Evolutionary conservation across 2,888 invertebrate genomes (phyloP), one percentile per base, ranked within the genome.

Genomic region (Stomorhina lunata): DNA sequence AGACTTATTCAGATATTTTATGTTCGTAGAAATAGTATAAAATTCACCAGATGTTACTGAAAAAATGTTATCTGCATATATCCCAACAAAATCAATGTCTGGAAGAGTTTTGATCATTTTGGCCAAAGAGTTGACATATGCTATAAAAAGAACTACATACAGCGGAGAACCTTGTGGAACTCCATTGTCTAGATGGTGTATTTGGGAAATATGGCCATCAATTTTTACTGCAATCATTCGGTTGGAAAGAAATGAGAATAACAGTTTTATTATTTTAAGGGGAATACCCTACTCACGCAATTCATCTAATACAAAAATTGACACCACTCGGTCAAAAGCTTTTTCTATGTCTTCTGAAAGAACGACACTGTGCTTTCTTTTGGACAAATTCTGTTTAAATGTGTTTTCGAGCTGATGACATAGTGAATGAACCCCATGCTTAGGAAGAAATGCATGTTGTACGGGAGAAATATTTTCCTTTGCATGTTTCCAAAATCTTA

Each of bases 401-500:
- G 9, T 20, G 3, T 3, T 7, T 10, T 59, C 59, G 4, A 40
- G 40, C 1, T 40, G 2, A n/a, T 40, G 37, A 12, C 61, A 43
- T 37, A 25, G 2, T 15, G 12, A 3, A 15, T 22, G 20, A 43
- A 12, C n/a, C n/a, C n/a, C n/a, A n/a, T n/a, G n/a, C n/a, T n/a
- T n/a, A n/a, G n/a, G n/a, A n/a, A n/a, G n/a, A 27, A 63, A 63
- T 1, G 65, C 65, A 12, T 65, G 65, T 20, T 65, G 65, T 7
- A 63, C 29, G 15, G 1, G 27, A 12, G 22, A 63, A 6, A 40
- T 15, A 4, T n/a, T 12, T 15, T 25, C 55, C 9, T 29, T 4
- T 27, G 6, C 1, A 6, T n/a, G n/a, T n/a, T n/a, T n/a, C n/a
- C n/a, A n/a, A n/a, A n/a, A n/a, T n/a, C n/a, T n/a, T n/a, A n/a